Evolutionary conservation across 2,797 vertebrate species (phyloP), one percentile per base, ranked within the genome.

Genomic region (Adelosebastes latens): DNA sequence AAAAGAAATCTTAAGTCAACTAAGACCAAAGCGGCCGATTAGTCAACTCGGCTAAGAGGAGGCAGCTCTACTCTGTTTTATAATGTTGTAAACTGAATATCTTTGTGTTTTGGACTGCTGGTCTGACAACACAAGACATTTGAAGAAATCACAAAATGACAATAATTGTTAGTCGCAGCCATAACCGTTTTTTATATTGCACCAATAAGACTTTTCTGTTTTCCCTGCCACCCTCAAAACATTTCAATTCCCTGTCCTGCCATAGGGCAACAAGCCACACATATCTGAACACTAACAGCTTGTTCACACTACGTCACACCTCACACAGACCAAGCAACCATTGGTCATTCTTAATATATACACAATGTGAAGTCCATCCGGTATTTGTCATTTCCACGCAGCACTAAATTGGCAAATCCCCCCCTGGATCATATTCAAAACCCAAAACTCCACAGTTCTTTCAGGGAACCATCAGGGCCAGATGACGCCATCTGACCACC

Each of bases 401-500:
- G 77, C 84, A 66, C 78, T 29, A 18, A 10, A 1, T 62, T 76
- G 84, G 83, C 75, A 56, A 1, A 18, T 60, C 76, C 29, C 69
- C 12, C 79, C 46, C 34, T 75, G 81, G 56, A 81, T 80, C 75
- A 60, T 52, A 63, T 49, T 74, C 59, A 59, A 63, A 63, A 74
- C 11, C 31, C 56, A 64, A 65, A 79, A 73, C 55, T 82, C 67
- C 71, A 75, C 62, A 71, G 46, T 39, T 79, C 20, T 2, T 69
- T 84, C 84, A 56, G 64, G 25, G n/a, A 78, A 14, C 34, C 65
- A 31, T 81, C 65, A 6, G 71, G 79, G 32, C 70, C 11, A 1
- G 49, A 63, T 31, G 69, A 66, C n/a, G 72, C 78, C 82, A 83
- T 74, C 84, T 75, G 79, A 85, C 85, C 75, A 61, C 36, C 39